Percentiles rank a stretch among this genome's conserved stretches.
These are phyloP conservation scores for Luidia sarsii DNA, from an alignment of 53 echinoderm and acorn worm species.

Conservation along the genomic window DNA sequence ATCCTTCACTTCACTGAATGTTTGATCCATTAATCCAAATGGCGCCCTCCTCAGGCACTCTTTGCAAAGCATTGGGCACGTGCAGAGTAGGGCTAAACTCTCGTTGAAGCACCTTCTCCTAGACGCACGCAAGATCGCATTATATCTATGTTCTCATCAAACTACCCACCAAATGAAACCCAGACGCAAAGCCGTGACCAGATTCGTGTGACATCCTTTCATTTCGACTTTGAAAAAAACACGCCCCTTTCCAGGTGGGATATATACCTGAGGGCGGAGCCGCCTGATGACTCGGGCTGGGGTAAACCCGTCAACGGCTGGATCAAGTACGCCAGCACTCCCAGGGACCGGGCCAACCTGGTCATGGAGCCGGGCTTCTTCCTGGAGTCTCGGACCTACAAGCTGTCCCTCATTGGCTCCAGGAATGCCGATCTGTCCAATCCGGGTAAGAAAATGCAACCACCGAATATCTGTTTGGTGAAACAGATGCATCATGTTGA, in stretches of 20 bases:
- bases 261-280: background rate
- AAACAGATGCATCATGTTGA: too few species aligned
- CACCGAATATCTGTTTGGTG: too few species aligned
- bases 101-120: too few species aligned
- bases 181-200: background rate
- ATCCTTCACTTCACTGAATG: too few species aligned
- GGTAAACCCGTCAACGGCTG: conserved; percentile 11
- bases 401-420: conserved; percentile 45
- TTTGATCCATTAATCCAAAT: too few species aligned
- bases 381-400: conserved; percentile 37
- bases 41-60: too few species aligned
- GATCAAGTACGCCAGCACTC: conserved; percentile 47
- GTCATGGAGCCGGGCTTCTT: conserved; percentile 60
- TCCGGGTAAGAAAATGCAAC: conserved; percentile 43
- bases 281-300: background rate
- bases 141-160: too few species aligned
- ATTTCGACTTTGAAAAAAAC: background rate
- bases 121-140: too few species aligned
- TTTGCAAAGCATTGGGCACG: too few species aligned
- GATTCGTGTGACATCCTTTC: background rate
- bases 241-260: conserved; percentile 28
- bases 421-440: conserved; percentile 57
- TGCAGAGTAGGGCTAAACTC: too few species aligned
- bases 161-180: too few species aligned
- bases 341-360: conserved; percentile 21